Conservation (phyloP, 2,113 vertebrate species). For the Pangasianodon hypophthalmus region DNA sequence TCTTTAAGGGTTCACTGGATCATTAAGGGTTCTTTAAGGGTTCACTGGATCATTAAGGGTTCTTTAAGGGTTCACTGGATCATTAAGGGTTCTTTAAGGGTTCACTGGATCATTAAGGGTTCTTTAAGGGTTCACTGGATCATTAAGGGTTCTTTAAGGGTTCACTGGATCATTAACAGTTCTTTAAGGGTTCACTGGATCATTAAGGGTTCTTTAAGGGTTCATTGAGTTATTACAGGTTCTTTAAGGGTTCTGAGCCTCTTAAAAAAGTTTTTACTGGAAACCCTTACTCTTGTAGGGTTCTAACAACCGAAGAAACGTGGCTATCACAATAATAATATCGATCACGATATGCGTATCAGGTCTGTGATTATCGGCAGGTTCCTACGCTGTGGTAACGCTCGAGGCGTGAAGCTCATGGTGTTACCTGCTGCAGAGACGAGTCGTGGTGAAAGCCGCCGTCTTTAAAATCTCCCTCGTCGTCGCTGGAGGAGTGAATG, state of each 20-base stretch:
- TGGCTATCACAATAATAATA: neutral
- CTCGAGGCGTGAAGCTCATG: neutral
- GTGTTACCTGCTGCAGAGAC: constrained; percentile 96
- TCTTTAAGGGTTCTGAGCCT: neutral
- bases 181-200: neutral
- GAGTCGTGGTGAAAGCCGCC: constrained; percentile 96
- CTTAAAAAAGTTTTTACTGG: neutral
- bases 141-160: neutral
- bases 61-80: too few species aligned
- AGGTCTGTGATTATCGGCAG: neutral
- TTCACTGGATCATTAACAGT: neutral
- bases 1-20: neutral
- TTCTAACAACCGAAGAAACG: neutral
- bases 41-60: too few species aligned
- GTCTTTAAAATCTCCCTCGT: constrained; percentile 99
- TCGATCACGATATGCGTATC: neutral
- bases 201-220: too few species aligned
- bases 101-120: too few species aligned
- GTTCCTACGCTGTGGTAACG: neutral
- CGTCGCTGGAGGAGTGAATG: constrained; percentile 97
- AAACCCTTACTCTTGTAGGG: neutral
- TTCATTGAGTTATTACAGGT: too few species aligned
- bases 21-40: neutral
- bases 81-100: too few species aligned
- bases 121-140: too few species aligned